phyloP scores from a whole-genome alignment of 2,888 invertebrate species.

The Drosophila imparisetae region DNA sequence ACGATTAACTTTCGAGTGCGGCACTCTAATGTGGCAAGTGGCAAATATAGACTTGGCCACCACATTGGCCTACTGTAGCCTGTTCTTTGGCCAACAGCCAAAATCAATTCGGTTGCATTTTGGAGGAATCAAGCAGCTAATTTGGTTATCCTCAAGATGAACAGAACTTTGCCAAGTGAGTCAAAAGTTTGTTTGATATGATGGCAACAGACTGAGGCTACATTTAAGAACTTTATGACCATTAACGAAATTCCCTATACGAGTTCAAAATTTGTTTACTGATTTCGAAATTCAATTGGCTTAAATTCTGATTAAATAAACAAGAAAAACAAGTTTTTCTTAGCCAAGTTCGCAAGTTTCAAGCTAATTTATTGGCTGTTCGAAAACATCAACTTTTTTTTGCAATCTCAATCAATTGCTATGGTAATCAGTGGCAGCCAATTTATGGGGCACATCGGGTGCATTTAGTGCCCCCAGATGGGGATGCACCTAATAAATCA shows the following conservation, averaged over 20 bases:
- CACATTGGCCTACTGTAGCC: not conserved
- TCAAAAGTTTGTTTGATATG: slow-evolving; percentile 4
- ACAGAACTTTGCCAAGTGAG: slow-evolving; percentile 6
- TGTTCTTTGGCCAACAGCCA: slow-evolving; percentile 38
- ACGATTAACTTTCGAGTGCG: slow-evolving; percentile 35
- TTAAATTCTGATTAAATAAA: not conserved
- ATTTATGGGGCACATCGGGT: not conserved
- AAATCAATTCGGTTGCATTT: slow-evolving; percentile 4
- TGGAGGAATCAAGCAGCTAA: not conserved
- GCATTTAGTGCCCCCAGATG: slow-evolving; percentile 4
- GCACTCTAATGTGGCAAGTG: slow-evolving; percentile 32
- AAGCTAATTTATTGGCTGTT: not conserved
- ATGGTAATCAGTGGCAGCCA: not conserved
- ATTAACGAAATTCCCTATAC: not conserved
- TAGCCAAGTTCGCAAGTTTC: not conserved
- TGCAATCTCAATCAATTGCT: not conserved
- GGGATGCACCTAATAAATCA: slow-evolving; percentile 17
- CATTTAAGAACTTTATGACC: not conserved
- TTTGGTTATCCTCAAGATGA: not conserved
- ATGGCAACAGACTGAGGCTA: slow-evolving; percentile 10
- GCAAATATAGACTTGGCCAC: slow-evolving; percentile 37
- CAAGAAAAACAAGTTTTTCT: not conserved
- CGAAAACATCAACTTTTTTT: not conserved
- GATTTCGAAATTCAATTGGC: not conserved
- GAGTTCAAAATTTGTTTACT: not conserved